Evolutionary conservation across 2,797 vertebrate species (phyloP).

Genomic region (Sebastes kiyomatsui): DNA sequence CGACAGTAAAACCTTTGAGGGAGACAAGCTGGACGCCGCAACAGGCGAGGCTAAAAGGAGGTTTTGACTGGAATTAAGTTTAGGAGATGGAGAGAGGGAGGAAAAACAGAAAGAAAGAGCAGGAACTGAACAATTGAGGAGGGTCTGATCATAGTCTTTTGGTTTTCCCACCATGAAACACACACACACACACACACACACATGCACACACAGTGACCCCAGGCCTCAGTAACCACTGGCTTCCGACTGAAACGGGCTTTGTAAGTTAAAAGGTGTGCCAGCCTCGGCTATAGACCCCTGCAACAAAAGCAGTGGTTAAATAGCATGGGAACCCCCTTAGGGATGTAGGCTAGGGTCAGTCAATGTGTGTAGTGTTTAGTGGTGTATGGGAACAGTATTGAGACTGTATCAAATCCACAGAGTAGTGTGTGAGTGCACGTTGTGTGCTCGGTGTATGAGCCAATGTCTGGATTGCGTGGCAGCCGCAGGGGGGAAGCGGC

Average conservation of each 20-base stretch:
- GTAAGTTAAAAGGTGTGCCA: slow-evolving; percentile 72
- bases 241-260: slow-evolving; percentile 68
- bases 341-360: slow-evolving; percentile 52
- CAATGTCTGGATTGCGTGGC: slow-evolving; percentile 14
- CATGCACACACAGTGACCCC: neutral
- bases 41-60: neutral
- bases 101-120: slow-evolving; percentile 19
- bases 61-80: slow-evolving; percentile 5
- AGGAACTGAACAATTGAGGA: slow-evolving; percentile 47
- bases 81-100: neutral
- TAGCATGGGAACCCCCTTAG: slow-evolving; percentile 63
- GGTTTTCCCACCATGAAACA: slow-evolving; percentile 48
- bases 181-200: slow-evolving; percentile 26
- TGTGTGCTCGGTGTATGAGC: neutral
- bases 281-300: slow-evolving; percentile 53
- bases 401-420: slow-evolving; percentile 18
- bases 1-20: slow-evolving; percentile 11
- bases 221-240: slow-evolving; percentile 59
- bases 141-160: slow-evolving; percentile 58
- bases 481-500: slow-evolving; percentile 20
- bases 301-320: slow-evolving; percentile 71
- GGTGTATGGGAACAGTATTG: slow-evolving; percentile 20
- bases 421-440: neutral
- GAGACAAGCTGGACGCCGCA: slow-evolving; percentile 2
- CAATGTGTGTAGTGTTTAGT: slow-evolving; percentile 20